Evolutionary conservation across 2,888 invertebrate genomes (phyloP).

Genomic region (Thecocarcelia acutangulata): DNA sequence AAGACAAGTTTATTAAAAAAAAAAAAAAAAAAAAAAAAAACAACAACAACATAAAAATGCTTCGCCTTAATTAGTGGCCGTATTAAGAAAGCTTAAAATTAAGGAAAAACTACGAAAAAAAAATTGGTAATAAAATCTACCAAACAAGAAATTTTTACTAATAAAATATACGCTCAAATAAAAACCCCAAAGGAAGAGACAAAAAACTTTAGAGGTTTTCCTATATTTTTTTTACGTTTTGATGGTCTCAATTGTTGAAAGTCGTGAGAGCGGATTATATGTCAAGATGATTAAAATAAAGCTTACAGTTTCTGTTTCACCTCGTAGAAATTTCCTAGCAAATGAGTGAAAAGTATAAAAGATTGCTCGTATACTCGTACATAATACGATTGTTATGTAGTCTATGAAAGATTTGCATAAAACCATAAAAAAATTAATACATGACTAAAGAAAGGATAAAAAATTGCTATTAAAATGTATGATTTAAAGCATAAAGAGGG

Average conservation of each 20-base stretch:
- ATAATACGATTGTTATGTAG: no score
- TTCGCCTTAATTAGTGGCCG: slow-evolving; percentile 17
- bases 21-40: no score
- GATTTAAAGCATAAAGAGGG: no score
- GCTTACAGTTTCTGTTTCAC: no score
- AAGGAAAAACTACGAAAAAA: slow-evolving; percentile 6
- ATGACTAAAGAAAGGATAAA: no score
- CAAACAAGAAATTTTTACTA: slow-evolving; percentile 20
- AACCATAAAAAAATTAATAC: no score
- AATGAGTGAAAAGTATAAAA: no score
- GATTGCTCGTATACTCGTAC: no score
- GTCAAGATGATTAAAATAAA: neutral
- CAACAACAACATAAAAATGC: slow-evolving; percentile 35
- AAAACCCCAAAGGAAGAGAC: neutral
- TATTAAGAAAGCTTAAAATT: slow-evolving; percentile 1
- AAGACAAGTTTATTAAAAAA: slow-evolving; percentile 30
- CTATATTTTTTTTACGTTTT: neutral
- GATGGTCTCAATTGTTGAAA: neutral
- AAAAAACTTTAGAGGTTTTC: neutral
- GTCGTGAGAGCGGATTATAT: neutral
- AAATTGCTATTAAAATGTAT: no score
- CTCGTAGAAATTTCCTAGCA: no score
- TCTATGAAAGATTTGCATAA: no score
- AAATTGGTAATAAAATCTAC: slow-evolving; percentile 33
- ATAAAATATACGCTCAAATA: neutral